Conservation (phyloP, 2,797 vertebrate genomes). For the Fistularia commersonii region DNA sequence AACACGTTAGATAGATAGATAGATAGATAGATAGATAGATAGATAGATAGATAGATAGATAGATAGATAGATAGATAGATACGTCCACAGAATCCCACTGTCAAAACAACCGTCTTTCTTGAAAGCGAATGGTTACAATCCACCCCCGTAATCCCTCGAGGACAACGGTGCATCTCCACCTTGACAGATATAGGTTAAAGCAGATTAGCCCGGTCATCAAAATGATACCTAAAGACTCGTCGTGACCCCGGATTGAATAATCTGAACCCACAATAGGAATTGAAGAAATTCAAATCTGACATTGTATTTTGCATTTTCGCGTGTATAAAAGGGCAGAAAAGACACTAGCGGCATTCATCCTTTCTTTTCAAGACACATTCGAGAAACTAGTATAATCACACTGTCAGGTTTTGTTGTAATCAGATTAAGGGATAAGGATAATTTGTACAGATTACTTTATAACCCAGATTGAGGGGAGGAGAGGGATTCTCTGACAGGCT, state of each 20-base stretch:
- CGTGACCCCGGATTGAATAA: constrained; percentile 36
- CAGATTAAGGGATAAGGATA: constrained; percentile 78
- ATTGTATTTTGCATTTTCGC: background rate
- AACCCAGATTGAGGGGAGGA: constrained; percentile 66
- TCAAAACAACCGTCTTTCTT: too few relatives aligned
- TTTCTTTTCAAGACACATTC: constrained; percentile 16
- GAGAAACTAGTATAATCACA: constrained; percentile 26
- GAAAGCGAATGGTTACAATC: constrained; percentile 11
- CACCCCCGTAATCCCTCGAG: constrained; percentile 4
- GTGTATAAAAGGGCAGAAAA: background rate
- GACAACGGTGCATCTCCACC: constrained; percentile 44
- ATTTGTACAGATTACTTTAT: constrained; percentile 81
- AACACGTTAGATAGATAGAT: too few relatives aligned
- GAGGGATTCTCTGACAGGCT: constrained; percentile 58
- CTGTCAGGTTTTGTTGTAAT: constrained; percentile 67
- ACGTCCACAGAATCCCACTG: too few relatives aligned
- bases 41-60: too few relatives aligned
- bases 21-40: too few relatives aligned
- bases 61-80: too few relatives aligned
- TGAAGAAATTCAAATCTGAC: too few relatives aligned
- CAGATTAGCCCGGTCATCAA: constrained; percentile 71
- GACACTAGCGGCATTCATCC: constrained; percentile 15
- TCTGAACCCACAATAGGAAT: background rate
- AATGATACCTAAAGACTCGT: constrained; percentile 32
- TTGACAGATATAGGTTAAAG: constrained; percentile 72